Base-by-base conservation (phyloP, 1,140 invertebrate genomes). In the Copidosoma floridanum region DNA sequence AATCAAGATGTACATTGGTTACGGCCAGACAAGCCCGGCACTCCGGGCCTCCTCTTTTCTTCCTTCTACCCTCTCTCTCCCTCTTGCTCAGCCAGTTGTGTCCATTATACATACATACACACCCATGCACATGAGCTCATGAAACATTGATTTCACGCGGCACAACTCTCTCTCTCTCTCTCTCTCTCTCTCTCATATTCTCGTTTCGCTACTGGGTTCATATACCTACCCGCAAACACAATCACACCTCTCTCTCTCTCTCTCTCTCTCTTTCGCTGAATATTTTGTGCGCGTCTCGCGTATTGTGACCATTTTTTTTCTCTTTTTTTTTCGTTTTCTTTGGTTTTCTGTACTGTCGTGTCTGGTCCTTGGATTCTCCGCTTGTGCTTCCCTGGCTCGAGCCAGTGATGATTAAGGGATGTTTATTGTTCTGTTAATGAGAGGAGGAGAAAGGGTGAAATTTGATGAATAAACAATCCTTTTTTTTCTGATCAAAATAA, bases 1-100 rank as follows among this genome's bases (percentile, higher is more conserved):
- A 79, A 80, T 80, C 78, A 80, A 80, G 78, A 79, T 75, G 77
- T 80, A 79, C 77, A 79, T 80, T 80, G 74, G 77, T 78, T 76
- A 80, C 73, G 76, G 76, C 74, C 70, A 72, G 68, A 66, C 72
- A 68, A 70, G 70, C 71, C 71, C 67, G 70, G 69, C 26, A 16
- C 16, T 24, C 1, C 44, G n/a, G n/a, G n/a, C 18, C 32, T 26
- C 16, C n/a, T 26, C 11, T 21, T 37, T 12, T 41, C 24, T 58
- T 18, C 21, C 37, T 38, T 32, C 44, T 32, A 24, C 50, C 18
- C 50, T 44, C 21, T 56, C 41, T 26, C 27, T 35, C 43, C 14
- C 18, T 41, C 40, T 35, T 26, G 21, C 40, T 23, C 21, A 24
- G 23, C 14, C 44, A 73, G 68, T 70, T 71, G 76, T 76, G 77